Base-by-base conservation (phyloP, 2,888 invertebrate genomes). In the Limnephilus lunatus region DNA sequence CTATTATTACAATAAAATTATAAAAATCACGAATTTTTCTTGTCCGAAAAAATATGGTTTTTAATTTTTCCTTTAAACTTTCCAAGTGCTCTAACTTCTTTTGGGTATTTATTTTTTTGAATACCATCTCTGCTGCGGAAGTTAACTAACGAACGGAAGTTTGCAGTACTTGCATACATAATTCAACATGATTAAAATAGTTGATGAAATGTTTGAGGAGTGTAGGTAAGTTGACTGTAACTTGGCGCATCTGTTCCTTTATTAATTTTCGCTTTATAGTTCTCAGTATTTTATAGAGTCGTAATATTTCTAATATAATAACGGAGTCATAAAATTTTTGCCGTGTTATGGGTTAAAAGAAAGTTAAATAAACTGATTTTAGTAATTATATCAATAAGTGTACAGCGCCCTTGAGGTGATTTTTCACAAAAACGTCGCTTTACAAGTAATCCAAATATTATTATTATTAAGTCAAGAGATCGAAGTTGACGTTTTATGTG, bases 181-280 rank as follows among this genome's bases (percentile, higher is more conserved):
- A 82, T 82, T 82, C 32, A 31, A 31, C 82, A 82, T 82, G 15
- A 82, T 82, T 82, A 82, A 82, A 68, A 68, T 25, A 68, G 68
- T 68, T 68, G 25, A 25, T 9, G 68, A 85, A 39, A 87, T 53
- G 87, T 19, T 87, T 32, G 87, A 87, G 68, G 32, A 87, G 3
- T 53, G 68, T 15, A 14, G 30, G 30, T 15, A 53, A 87, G 87
- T 68, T 15, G 9, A 68, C 68, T 53, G 39, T n/a, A 68, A 87
- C 53, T 68, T 68, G 31, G 68, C 48, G 87, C 87, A 87, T 87
- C 87, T 87, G 87, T 31, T 68, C 87, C 87, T n/a, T 87, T 87
- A 87, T 87, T 87, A 68, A 87, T 87, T 87, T 68, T 87, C 68
- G 30, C 53, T 35, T 87, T 87, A 87, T 87, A 68, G 87, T 87